Percentiles rank a stretch among this genome's conserved stretches.
Conservation (phyloP, 2,113 vertebrate genomes). For the Columba janthina region DNA sequence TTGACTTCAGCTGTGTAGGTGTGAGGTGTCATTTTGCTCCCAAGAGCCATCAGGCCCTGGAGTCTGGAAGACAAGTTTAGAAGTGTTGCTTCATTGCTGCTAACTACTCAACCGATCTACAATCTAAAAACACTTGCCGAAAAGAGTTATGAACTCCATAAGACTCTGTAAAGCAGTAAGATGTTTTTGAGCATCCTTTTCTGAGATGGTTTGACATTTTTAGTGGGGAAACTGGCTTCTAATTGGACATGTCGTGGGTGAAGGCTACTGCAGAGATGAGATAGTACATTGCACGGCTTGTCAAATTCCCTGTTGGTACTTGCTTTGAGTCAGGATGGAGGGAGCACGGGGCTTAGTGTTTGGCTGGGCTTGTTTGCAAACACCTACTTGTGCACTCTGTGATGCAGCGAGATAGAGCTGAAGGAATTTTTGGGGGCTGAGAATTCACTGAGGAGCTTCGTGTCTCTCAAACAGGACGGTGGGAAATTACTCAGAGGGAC, state of each 20-base stretch:
- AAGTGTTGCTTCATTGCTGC: neutral
- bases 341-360: neutral
- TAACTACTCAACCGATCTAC: neutral
- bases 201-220: neutral
- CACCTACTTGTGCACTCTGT: neutral
- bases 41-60: neutral
- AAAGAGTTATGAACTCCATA: neutral
- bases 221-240: neutral
- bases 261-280: conserved; percentile 18
- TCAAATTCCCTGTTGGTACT: neutral
- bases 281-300: neutral
- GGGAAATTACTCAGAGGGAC: conserved; percentile 34
- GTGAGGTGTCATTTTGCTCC: neutral
- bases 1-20: neutral
- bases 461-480: neutral
- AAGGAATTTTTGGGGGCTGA: neutral
- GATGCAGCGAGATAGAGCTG: neutral
- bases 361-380: conserved; percentile 47
- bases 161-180: neutral
- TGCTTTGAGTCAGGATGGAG: neutral
- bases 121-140: neutral
- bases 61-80: neutral
- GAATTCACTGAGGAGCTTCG: neutral
- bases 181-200: neutral
- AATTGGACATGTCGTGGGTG: neutral